Evolutionary conservation across 2,797 vertebrate genomes (phyloP), one percentile per base, ranked within the genome.

Genomic region (Crypturellus tataupa): DNA sequence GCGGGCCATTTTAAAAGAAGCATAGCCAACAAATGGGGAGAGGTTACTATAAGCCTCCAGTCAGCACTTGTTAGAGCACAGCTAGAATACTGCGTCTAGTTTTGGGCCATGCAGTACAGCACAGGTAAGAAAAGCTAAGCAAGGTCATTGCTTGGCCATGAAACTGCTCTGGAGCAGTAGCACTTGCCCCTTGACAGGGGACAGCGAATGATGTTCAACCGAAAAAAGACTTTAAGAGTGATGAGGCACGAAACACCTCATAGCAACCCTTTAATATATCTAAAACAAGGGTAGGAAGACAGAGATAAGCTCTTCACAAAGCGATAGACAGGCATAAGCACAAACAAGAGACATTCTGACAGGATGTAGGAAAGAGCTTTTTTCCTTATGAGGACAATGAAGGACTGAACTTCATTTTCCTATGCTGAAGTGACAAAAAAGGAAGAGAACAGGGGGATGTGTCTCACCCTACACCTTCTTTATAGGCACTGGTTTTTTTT

Each of bases 121-220:
- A 65, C 42, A 33, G n/a, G 16, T 44, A 44, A 44, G 42, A 17
- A 44, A 46, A 44, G 14, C 6, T n/a, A 63, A 7, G 12, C 4
- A 39, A 73, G 46, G 10, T 69, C 21, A 2, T 1, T 4, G 33
- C 18, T 18, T 9, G 12, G 51, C 33, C 24, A 72, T 3, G 2
- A 51, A 39, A 4, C 12, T 44, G 25, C 44, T 47, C 8, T 37
- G 11, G 15, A 31, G 31, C 33, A 67, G 49, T 4, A 84, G 17
- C 2, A 0, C 13, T 71, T 63, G 12, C 15, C 29, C 7, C 1
- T 0, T 3, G 18, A 77, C 6, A 16, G 64, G 3, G 63, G 9
- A n/a, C 24, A 62, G 5, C 10, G 37, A 80, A n/a, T 55, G n/a
- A 37, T 2, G 5, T 42, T 75, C 59, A 60, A 63, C 8, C 24